Base-by-base conservation (phyloP, 2,113 vertebrate species). In the Crotalus viridis region DNA sequence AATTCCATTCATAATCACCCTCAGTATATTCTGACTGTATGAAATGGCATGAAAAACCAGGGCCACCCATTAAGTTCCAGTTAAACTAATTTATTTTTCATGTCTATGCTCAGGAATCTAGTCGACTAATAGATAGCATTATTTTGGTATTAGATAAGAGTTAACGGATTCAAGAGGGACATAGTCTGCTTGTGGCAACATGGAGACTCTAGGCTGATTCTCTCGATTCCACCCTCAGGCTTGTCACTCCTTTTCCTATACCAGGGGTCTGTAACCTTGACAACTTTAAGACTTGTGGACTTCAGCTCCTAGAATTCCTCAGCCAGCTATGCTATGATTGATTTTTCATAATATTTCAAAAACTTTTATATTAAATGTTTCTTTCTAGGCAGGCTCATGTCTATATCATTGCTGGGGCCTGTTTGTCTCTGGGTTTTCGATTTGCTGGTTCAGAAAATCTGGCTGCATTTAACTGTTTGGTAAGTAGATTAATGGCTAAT, bases 331-430 rank as follows among this genome's bases (percentile, higher is more conserved):
- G 48, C 48, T 51, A 48, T 24, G 17, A 91, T 81, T 64, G 12
- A n/a, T 33, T n/a, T 39, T 88, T 24, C n/a, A 55, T 4, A 39
- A 4, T 46, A 19, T 89, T 39, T 56, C 26, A 81, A 57, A 46
- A 10, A 10, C 28, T 12, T 92, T 54, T n/a, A 90, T 93, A 33
- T 85, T 48, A 54, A 86, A 0, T 93, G 48, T 96, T 96, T 54
- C 28, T 96, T 96, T 96, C 85, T 94, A 99, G 99, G 93, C 99
- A 99, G 98, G 99, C 99, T 64, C 99, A 99, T 8, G 98, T 99
- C 95, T 99, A 99, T 98, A 99, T 99, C 61, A 99, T 99, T 0
- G 99, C 99, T 5, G 99, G 99, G 87, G 99, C 99, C 0, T 99
- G 99, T 89, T 97, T 99, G 96, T 98, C 99, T 3, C 97, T 99